Conservation (phyloP, 2,113 vertebrate genomes). For the Apaloderma vittatum region DNA sequence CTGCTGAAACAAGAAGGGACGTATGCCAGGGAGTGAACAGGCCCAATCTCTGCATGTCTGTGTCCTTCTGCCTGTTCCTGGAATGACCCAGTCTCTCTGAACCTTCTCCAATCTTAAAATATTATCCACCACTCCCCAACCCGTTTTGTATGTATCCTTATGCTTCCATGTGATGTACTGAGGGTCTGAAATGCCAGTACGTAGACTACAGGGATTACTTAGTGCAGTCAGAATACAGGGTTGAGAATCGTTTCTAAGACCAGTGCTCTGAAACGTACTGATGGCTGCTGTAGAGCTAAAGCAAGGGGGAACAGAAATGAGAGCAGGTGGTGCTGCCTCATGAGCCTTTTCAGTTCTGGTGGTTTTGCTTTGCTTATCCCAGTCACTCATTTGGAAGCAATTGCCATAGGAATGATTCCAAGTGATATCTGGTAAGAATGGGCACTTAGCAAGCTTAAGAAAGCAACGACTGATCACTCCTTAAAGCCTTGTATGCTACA, state of each 20-base stretch:
- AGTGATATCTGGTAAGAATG: conserved; percentile 33
- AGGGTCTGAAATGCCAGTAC: neutral
- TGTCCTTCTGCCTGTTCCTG: neutral
- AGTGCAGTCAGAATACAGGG: neutral
- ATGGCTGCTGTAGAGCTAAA: neutral
- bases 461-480: conserved; percentile 54
- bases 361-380: neutral
- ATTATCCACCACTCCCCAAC: neutral
- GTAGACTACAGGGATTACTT: neutral
- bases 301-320: conserved; percentile 33
- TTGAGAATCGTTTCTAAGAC: neutral
- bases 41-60: neutral
- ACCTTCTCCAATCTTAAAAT: neutral
- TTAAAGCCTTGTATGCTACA: conserved; percentile 86
- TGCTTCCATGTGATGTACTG: neutral
- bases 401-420: conserved; percentile 62
- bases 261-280: neutral
- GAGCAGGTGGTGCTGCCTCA: conserved; percentile 44
- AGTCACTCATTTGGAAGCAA: conserved; percentile 67
- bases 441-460: neutral
- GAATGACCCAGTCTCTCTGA: neutral
- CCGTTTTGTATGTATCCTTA: neutral
- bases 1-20: neutral
- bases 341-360: neutral
- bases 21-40: neutral